A percentile compares a stretch with the other conserved stretches of the same genome.
Conservation (phyloP, 35 echinoderm and acorn worm species). For the Nesometra sesokonis region DNA sequence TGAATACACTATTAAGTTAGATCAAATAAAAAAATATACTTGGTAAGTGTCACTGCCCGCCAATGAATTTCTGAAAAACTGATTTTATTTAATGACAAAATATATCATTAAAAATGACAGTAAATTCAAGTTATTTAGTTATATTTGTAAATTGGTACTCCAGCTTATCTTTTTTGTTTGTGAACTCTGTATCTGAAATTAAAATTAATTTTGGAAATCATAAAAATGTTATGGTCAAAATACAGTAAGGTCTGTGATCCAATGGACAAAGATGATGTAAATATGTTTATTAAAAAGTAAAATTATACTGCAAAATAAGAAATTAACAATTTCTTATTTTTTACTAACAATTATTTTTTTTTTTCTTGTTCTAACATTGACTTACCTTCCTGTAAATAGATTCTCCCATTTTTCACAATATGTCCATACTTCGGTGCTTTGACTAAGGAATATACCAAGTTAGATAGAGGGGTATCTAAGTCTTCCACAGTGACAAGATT, state of each 20-base stretch:
- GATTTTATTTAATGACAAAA: too few species aligned
- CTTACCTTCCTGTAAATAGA: conserved; percentile 43
- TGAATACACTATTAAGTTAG: not conserved
- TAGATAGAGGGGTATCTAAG: conserved; percentile 40
- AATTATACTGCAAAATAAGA: not conserved
- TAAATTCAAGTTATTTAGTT: too few species aligned
- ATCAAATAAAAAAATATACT: not conserved
- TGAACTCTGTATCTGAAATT: too few species aligned
- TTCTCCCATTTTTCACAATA: conserved; percentile 49
- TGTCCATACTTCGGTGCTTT: conserved; percentile 37
- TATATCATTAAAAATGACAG: too few species aligned
- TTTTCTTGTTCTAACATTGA: not conserved
- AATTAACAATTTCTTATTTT: too few species aligned
- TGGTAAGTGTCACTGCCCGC: too few species aligned
- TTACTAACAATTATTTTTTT: too few species aligned
- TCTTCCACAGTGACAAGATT: conserved; percentile 43
- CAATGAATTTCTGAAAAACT: too few species aligned
- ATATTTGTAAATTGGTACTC: not conserved
- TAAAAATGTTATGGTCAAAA: not conserved
- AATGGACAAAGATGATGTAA: too few species aligned
- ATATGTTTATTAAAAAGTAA: too few species aligned
- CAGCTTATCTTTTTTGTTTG: too few species aligned
- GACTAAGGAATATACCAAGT: conserved; percentile 56
- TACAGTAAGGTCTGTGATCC: too few species aligned
- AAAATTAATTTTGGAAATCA: not conserved